phyloP scores from a whole-genome alignment of 2,113 vertebrate species.

The Damaliscus lunatus region DNA sequence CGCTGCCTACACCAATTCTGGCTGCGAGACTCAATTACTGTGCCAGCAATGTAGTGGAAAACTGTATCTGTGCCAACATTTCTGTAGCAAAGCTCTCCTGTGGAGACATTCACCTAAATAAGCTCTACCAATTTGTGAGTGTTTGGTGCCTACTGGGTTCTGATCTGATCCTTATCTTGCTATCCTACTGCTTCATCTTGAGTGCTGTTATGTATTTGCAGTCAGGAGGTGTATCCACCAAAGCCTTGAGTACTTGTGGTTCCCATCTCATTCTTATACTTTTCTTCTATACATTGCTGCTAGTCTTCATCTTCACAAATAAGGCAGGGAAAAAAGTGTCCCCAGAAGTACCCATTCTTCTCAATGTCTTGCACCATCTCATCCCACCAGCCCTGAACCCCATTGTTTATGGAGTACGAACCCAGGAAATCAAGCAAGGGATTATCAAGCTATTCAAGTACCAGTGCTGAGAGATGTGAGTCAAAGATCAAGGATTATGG shows the following conservation, averaged over 20 bases:
- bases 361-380: conserved; percentile 63
- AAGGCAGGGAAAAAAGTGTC: conserved; percentile 53
- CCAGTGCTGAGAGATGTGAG: neutral
- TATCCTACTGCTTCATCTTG: conserved; percentile 61
- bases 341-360: conserved; percentile 54
- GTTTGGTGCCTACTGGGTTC: conserved; percentile 60
- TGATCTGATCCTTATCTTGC: conserved; percentile 58
- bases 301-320: conserved; percentile 68
- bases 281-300: conserved; percentile 60
- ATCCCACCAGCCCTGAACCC: conserved; percentile 65
- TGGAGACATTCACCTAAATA: conserved; percentile 44
- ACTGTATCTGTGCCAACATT: conserved; percentile 65
- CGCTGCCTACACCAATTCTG: conserved; percentile 50
- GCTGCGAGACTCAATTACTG: conserved; percentile 63
- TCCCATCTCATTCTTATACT: conserved; percentile 67
- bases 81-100: conserved; percentile 57
- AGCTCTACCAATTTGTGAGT: conserved; percentile 63
- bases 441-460: conserved; percentile 52
- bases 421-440: conserved; percentile 63
- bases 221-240: conserved; percentile 26
- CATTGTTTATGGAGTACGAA: conserved; percentile 64
- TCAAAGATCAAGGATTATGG: neutral
- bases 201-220: conserved; percentile 27
- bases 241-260: conserved; percentile 65
- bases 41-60: conserved; percentile 60